Conservation (phyloP, 2,113 vertebrate species). For the Morone chrysops region DNA sequence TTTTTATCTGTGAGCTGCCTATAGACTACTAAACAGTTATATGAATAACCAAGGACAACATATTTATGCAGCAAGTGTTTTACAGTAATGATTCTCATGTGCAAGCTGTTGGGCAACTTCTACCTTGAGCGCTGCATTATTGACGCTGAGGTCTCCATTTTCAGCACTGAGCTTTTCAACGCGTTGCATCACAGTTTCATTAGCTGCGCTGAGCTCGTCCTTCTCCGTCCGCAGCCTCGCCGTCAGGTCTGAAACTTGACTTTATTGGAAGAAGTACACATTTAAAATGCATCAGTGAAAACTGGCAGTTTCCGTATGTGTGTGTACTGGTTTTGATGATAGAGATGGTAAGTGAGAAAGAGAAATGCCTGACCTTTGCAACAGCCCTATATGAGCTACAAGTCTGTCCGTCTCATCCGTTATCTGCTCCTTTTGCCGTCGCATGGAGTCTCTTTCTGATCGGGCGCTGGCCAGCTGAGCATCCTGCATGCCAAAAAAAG, state of each 20-base stretch:
- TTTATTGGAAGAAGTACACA: conserved; percentile 57
- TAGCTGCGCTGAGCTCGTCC: conserved; percentile 74
- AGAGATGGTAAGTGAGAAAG: background rate
- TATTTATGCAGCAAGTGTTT: background rate
- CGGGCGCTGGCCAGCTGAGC: conserved; percentile 80
- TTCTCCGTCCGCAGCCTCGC: conserved; percentile 81
- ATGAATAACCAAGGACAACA: background rate
- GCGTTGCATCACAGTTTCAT: conserved; percentile 80
- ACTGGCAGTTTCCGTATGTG: background rate
- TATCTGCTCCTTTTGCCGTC: conserved; percentile 79
- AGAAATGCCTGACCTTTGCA: conserved; percentile 85
- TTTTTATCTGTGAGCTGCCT: background rate
- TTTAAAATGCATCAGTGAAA: background rate
- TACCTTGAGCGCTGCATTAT: conserved; percentile 89
- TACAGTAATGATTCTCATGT: background rate
- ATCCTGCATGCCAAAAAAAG: conserved; percentile 78
- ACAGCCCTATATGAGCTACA: conserved; percentile 79
- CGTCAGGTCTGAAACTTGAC: conserved; percentile 84
- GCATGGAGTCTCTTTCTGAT: conserved; percentile 83
- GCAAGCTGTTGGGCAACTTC: background rate
- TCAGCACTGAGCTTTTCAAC: conserved; percentile 82
- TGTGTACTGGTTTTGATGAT: background rate
- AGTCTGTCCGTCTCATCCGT: conserved; percentile 83
- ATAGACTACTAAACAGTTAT: background rate
- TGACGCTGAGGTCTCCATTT: conserved; percentile 81